Evolutionary conservation across 1,140 invertebrate species (phyloP).

Genomic region (Chlorops oryzae): DNA sequence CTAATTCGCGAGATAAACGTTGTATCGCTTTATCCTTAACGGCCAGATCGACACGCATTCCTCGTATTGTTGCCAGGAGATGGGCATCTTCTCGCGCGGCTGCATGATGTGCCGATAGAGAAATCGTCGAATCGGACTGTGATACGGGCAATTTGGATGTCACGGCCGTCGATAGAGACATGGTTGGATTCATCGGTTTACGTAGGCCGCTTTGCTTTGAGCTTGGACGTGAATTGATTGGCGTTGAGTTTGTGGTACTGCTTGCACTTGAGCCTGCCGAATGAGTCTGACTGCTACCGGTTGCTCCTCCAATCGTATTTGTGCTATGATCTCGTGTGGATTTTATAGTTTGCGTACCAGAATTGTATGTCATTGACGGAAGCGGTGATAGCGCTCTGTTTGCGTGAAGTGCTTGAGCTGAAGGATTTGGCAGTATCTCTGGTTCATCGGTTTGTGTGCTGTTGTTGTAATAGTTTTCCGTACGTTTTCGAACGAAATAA

Average conservation of each 20-base stretch:
- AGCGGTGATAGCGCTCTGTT: conserved; percentile 12
- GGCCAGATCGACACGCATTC: conserved; percentile 63
- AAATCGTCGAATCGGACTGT: conserved; percentile 43
- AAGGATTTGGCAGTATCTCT: neutral
- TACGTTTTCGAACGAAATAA: conserved; percentile 35
- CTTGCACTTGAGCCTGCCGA: conserved; percentile 51
- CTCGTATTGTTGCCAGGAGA: conserved; percentile 68
- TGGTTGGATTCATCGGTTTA: conserved; percentile 12
- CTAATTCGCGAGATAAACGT: conserved; percentile 65
- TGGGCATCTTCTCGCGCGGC: conserved; percentile 63
- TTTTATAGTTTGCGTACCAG: conserved; percentile 5
- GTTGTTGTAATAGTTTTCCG: conserved; percentile 37
- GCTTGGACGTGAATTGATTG: conserved; percentile 45
- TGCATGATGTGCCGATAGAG: conserved; percentile 19
- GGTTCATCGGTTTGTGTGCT: conserved; percentile 39
- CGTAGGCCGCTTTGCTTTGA: conserved; percentile 41
- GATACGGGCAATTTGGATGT: conserved; percentile 39
- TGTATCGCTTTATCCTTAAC: conserved; percentile 65
- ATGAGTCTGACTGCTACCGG: conserved; percentile 23
- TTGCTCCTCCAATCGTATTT: conserved; percentile 34
- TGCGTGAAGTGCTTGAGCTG: conserved; percentile 20
- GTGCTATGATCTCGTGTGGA: conserved; percentile 38
- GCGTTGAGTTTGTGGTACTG: conserved; percentile 51
- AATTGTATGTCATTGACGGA: neutral
- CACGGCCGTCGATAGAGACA: conserved; percentile 3